Conservation (phyloP, 2,797 vertebrate genomes). For the Gymnothorax reevesii region DNA sequence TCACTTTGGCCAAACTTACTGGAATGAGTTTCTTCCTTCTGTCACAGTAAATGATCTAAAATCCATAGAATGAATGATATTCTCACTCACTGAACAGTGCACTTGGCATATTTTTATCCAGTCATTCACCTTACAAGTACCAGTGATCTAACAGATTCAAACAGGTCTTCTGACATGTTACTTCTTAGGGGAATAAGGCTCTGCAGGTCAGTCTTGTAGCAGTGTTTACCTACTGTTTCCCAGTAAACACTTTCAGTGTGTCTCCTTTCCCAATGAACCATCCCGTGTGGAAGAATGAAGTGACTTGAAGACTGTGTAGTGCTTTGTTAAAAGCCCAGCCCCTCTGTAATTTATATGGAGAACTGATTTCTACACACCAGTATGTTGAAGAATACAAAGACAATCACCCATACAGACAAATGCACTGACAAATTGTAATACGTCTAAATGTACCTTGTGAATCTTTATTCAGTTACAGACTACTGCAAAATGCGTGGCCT, state of each 20-base stretch:
- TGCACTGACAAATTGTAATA: not conserved
- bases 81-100: not conserved
- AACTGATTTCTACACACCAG: not conserved
- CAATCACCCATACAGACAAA: not conserved
- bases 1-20: not conserved
- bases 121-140: not conserved
- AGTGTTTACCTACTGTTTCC: not conserved
- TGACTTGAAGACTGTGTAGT: not conserved
- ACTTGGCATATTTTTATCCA: not conserved
- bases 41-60: not conserved
- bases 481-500: not conserved
- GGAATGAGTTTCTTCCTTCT: not conserved
- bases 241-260: conserved; percentile 2
- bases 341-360: not conserved
- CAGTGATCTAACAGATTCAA: not conserved
- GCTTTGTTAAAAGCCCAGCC: not conserved
- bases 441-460: not conserved
- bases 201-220: not conserved
- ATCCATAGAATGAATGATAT: too few species aligned
- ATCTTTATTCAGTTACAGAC: not conserved
- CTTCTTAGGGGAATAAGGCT: not conserved
- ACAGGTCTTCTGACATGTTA: not conserved
- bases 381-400: not conserved
- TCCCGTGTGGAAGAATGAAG: not conserved
- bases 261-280: not conserved